Conservation (phyloP, 2,888 invertebrate genomes). For the Onthophagus sagittarius region DNA sequence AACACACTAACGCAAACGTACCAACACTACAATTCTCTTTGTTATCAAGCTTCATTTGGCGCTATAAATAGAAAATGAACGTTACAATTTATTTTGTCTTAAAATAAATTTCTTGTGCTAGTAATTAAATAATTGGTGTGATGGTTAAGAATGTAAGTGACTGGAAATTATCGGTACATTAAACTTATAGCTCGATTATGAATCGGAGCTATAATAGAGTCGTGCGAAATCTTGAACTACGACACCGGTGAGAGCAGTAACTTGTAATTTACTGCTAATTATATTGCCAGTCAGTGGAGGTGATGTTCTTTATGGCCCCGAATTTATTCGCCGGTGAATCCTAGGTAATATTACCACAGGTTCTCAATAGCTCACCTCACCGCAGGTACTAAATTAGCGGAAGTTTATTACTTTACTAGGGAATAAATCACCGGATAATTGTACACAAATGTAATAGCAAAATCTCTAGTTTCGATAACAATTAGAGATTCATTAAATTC, state of each 20-base stretch:
- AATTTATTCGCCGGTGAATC: not conserved
- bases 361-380: not conserved
- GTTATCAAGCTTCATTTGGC: not conserved
- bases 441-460: not conserved
- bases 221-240: conserved; percentile 9
- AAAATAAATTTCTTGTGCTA: no score
- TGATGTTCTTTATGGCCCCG: not conserved
- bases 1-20: not conserved
- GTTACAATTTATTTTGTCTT: no score
- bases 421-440: not conserved
- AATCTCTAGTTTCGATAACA: not conserved
- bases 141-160: no score
- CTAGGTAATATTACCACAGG: not conserved
- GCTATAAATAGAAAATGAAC: not conserved
- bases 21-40: conserved; percentile 2
- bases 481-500: not conserved
- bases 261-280: conserved; percentile 11
- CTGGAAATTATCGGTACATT: not conserved
- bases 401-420: not conserved
- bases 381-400: not conserved
- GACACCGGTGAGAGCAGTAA: conserved; percentile 7
- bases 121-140: no score
- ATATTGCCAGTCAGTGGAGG: conserved; percentile 5
- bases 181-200: not conserved
- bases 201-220: not conserved